Evolutionary conservation across 2,113 vertebrate genomes (phyloP), one percentile per base, ranked within the genome.

Genomic region (Calyptommatus sinebrachiatus): DNA sequence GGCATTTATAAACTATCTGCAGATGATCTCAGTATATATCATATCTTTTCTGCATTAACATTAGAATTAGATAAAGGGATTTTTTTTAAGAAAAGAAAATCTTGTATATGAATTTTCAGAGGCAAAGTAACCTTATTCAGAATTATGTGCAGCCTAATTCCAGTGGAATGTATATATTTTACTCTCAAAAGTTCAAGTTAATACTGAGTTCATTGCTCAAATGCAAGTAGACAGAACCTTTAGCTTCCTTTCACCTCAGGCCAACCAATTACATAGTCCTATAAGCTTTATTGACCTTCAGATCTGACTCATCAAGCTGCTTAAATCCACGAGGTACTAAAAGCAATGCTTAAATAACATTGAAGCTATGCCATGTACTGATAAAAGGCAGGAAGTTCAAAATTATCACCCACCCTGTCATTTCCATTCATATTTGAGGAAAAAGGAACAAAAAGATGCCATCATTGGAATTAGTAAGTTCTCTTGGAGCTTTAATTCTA

Each of bases 331-430:
- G 80, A 89, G 84, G 80, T 41, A 76, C 10, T 78, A 45, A 84
- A 91, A 88, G 69, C 46, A 31, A 88, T 88, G 28, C 65, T 88
- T 84, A 90, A 90, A 80, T 87, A 82, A 83, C 71, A 74, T 80
- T 87, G 87, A n/a, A n/a, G 9, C 77, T 84, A 12, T 86, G 50
- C 78, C 75, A 75, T 62, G 80, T 78, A 14, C 16, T 71, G 88
- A 89, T 69, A 86, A 83, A 81, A 9, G 77, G 21, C 74, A 88
- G 83, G 78, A 85, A 83, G 75, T 2, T 76, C 28, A 46, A 88
- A 86, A 85, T 78, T 26, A 76, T 74, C 20, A 81, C 71, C 79
- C 79, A 57, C 70, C 24, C 16, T 86, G 20, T 70, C 12, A 31
- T 80, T 84, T 79, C 71, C 53, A 77, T 1, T 62, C 7, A 71